Evolutionary conservation across 2,888 invertebrate species (phyloP).

Genomic region (Subacronicta megacephala): DNA sequence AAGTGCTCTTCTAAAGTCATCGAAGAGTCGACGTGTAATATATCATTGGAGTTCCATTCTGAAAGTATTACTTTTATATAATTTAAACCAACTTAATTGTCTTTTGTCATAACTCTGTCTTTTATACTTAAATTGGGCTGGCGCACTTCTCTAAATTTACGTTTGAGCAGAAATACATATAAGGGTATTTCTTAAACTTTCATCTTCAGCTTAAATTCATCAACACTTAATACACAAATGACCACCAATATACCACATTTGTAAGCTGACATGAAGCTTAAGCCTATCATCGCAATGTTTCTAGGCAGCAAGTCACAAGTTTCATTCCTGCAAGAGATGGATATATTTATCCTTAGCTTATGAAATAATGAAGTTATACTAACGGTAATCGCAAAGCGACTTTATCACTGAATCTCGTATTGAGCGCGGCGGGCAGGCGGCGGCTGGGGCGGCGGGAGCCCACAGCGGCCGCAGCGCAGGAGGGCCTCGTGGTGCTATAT

Average conservation of each 20-base stretch:
- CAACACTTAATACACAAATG: no score
- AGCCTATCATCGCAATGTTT: no score
- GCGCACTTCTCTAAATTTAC: no score
- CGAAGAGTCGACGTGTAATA: slow-evolving; percentile 60
- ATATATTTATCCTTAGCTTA: no score
- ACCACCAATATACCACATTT: no score
- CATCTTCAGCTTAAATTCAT: no score
- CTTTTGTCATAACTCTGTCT: no score
- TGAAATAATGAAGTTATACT: slow-evolving; percentile 54
- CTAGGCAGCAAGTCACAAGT: no score
- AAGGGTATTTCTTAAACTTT: no score
- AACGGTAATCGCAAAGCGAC: slow-evolving; percentile 76
- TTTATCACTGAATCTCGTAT: slow-evolving; percentile 56
- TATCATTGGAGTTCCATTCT: slow-evolving; percentile 67
- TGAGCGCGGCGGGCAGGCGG: slow-evolving; percentile 71
- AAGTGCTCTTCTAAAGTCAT: slow-evolving; percentile 73
- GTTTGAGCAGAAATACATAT: no score
- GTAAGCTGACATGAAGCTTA: no score
- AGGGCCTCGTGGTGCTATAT: slow-evolving; percentile 80
- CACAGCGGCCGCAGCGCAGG: slow-evolving; percentile 66
- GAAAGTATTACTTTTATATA: slow-evolving; percentile 59
- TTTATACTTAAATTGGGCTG: no score
- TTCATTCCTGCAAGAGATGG: not conserved
- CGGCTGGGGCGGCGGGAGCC: slow-evolving; percentile 68
- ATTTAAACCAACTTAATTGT: slow-evolving; percentile 1